Evolutionary conservation across 2,113 vertebrate genomes (phyloP).

Genomic region (Sclerurus mexicanus): DNA sequence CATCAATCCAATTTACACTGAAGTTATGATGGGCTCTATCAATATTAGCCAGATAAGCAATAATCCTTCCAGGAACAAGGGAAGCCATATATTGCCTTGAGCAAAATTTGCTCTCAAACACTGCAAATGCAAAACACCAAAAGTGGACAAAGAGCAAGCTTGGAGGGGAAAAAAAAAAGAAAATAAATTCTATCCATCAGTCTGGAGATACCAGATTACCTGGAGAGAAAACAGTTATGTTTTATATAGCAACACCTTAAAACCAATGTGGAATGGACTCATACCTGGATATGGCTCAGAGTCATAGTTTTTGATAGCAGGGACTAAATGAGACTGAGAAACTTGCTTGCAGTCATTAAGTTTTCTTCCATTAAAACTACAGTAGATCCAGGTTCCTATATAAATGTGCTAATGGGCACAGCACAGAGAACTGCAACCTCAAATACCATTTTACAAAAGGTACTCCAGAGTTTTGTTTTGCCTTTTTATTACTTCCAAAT

Average conservation of each 20-base stretch:
- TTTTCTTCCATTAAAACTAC: background rate
- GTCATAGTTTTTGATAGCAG: background rate
- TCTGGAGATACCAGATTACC: background rate
- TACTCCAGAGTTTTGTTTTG: background rate
- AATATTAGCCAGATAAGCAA: background rate
- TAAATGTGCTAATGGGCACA: background rate
- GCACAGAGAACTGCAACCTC: background rate
- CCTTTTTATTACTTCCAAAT: background rate
- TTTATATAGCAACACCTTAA: background rate
- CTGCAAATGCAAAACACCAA: background rate
- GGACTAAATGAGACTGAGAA: background rate
- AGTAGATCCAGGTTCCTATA: background rate
- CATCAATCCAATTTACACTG: background rate
- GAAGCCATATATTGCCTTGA: background rate
- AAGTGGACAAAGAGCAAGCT: background rate
- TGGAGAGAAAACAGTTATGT: background rate
- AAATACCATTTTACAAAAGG: background rate
- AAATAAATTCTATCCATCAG: background rate
- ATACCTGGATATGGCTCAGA: background rate
- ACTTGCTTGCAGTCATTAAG: background rate
- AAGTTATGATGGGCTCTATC: background rate
- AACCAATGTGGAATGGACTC: background rate
- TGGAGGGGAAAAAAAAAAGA: background rate
- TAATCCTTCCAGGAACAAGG: background rate
- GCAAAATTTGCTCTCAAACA: background rate